Percentiles rank a stretch among this genome's conserved stretches.
Conservation (phyloP, 2,888 invertebrate species). For the Cantharis lateralis region DNA sequence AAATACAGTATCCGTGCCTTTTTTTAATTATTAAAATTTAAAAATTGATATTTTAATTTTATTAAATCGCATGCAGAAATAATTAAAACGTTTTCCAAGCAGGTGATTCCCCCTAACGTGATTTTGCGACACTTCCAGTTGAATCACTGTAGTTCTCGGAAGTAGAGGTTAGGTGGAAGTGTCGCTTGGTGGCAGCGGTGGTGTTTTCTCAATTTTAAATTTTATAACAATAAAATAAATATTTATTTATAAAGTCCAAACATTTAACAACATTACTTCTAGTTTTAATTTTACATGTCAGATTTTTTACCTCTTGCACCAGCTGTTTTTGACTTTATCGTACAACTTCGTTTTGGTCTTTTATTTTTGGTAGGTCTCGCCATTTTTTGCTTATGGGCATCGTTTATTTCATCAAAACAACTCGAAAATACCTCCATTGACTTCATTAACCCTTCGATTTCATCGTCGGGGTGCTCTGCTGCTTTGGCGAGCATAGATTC, state of each 20-base stretch:
- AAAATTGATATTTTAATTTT: not conserved
- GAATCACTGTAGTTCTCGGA: not conserved
- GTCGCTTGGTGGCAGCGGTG: not conserved
- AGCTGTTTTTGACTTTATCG: too few species aligned
- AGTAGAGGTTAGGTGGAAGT: not conserved
- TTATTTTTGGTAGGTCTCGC: too few species aligned
- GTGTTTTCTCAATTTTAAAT: too few species aligned
- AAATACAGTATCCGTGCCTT: not conserved
- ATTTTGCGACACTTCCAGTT: too few species aligned
- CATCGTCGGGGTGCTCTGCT: constrained; percentile 59
- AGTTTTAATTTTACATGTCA: too few species aligned
- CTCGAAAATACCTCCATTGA: not conserved
- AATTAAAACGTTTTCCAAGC: not conserved
- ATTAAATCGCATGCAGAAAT: not conserved
- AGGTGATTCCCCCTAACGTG: not conserved
- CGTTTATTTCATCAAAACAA: not conserved
- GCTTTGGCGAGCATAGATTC: constrained; percentile 93
- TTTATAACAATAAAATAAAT: too few species aligned
- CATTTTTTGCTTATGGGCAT: too few species aligned
- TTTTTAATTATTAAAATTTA: not conserved
- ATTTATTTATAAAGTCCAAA: not conserved
- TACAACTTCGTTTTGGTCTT: too few species aligned
- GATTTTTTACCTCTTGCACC: too few species aligned
- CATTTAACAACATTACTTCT: too few species aligned
- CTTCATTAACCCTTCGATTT: not conserved